Conservation (phyloP, 2,888 invertebrate genomes). For the Drosophila atripex region DNA sequence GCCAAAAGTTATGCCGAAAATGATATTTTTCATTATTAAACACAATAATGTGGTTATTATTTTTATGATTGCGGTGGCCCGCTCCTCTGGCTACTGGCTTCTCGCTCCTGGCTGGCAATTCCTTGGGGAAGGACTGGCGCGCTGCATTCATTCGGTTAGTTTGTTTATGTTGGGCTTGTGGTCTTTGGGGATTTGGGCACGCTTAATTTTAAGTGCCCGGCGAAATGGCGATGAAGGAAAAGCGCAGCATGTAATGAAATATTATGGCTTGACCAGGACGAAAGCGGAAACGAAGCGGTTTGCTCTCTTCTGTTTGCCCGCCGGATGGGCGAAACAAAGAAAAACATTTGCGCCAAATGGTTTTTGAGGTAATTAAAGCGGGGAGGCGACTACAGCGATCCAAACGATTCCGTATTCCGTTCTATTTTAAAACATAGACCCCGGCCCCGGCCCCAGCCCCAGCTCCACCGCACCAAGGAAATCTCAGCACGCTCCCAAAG, state of each 20-base stretch:
- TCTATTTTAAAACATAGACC: slow-evolving; percentile 53
- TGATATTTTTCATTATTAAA: slow-evolving; percentile 80
- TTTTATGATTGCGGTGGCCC: slow-evolving; percentile 76
- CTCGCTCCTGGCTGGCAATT: slow-evolving; percentile 39
- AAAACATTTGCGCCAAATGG: slow-evolving; percentile 71
- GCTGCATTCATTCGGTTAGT: slow-evolving; percentile 76
- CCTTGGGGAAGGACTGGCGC: slow-evolving; percentile 55
- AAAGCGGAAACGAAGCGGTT: slow-evolving; percentile 15
- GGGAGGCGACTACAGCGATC: slow-evolving; percentile 15
- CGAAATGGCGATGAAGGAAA: slow-evolving; percentile 68
- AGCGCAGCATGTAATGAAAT: slow-evolving; percentile 68
- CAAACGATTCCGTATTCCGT: slow-evolving; percentile 6
- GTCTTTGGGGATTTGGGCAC: slow-evolving; percentile 80
- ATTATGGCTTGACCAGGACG: slow-evolving; percentile 63
- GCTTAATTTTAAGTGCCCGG: slow-evolving; percentile 82
- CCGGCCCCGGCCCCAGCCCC: slow-evolving; percentile 8
- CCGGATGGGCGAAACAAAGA: slow-evolving; percentile 55
- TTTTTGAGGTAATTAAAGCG: slow-evolving; percentile 71
- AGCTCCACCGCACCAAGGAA: slow-evolving; percentile 11
- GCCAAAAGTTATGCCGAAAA: slow-evolving; percentile 78
- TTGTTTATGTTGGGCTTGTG: slow-evolving; percentile 78
- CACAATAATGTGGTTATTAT: slow-evolving; percentile 81
- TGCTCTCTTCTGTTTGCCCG: slow-evolving; percentile 48
- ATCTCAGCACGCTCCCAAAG: slow-evolving; percentile 55
- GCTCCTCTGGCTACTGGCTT: slow-evolving; percentile 19